Conservation (phyloP, 1,140 invertebrate species). For the Ladona fulva region DNA sequence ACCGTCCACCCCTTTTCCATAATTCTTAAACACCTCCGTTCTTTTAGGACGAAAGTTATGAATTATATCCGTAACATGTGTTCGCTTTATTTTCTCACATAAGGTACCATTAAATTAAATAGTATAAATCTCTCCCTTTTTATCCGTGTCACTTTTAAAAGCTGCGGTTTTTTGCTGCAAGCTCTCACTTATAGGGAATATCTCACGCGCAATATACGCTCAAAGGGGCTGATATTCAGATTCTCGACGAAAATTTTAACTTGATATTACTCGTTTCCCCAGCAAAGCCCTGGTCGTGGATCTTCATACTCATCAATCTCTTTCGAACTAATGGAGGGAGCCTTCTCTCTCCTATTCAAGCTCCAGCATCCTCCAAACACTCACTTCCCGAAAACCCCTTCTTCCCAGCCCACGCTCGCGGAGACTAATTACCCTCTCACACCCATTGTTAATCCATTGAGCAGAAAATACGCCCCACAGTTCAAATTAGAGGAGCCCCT, state of each 20-base stretch:
- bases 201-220: no score
- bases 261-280: not conserved
- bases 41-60: no score
- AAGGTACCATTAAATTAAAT: no score
- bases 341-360: not conserved
- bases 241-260: not conserved
- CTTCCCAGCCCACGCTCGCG: not conserved
- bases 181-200: no score
- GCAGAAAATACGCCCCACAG: constrained; percentile 7
- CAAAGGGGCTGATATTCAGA: no score
- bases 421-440: constrained; percentile 4
- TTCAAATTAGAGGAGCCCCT: not conserved
- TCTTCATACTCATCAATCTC: not conserved
- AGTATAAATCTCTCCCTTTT: no score
- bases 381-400: not conserved
- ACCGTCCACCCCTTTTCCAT: no score
- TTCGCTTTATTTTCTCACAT: no score
- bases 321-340: not conserved
- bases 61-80: no score
- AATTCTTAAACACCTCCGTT: no score
- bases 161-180: no score
- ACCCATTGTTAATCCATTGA: constrained; percentile 9
- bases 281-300: not conserved
- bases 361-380: not conserved
- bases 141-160: no score